A percentile compares a stretch with the other conserved stretches of the same genome.
These are phyloP conservation scores for Ectemnius cavifrons DNA, from an alignment of 2,888 invertebrate genomes.

Conservation along the genomic window DNA sequence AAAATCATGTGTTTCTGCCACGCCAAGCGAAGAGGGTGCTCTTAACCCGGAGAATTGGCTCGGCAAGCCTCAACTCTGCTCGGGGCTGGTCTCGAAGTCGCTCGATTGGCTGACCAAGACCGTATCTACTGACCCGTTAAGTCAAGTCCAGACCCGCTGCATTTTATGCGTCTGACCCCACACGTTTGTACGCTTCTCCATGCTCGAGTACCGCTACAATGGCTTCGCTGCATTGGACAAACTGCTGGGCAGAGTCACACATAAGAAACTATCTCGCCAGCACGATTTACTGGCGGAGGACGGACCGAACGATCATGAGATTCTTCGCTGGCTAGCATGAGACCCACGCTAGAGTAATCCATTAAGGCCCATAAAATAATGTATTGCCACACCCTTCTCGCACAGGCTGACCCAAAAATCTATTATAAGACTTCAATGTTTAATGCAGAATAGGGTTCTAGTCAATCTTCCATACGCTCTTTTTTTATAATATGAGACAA, in stretches of 20 bases:
- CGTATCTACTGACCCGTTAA: conserved; percentile 53
- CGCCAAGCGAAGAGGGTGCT: not conserved
- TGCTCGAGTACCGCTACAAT: conserved; percentile 37
- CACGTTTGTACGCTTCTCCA: conserved; percentile 29
- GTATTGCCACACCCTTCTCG: too few species aligned
- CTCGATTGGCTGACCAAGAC: conserved; percentile 47
- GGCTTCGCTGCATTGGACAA: conserved; percentile 17
- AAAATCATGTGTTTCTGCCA: conserved; percentile 14
- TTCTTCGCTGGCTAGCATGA: too few species aligned
- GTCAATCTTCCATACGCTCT: too few species aligned
- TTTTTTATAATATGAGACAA: too few species aligned
- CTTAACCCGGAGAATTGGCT: conserved; percentile 24
- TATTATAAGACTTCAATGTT: too few species aligned
- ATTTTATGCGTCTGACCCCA: conserved; percentile 48
- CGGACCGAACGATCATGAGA: too few species aligned
- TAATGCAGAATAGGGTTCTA: too few species aligned
- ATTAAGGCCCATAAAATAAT: too few species aligned
- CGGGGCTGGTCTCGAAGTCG: conserved; percentile 26
- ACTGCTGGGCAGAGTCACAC: conserved; percentile 8
- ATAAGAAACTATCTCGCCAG: too few species aligned
- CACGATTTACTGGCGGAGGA: too few species aligned
- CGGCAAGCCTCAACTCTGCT: not conserved
- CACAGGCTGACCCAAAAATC: too few species aligned
- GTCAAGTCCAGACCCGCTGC: conserved; percentile 46
- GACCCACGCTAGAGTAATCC: too few species aligned